A percentile compares a stretch with the other conserved stretches of the same genome.
These are phyloP conservation scores for Leptosomus discolor DNA, from an alignment of 2,113 vertebrate species.

Conservation along the genomic window DNA sequence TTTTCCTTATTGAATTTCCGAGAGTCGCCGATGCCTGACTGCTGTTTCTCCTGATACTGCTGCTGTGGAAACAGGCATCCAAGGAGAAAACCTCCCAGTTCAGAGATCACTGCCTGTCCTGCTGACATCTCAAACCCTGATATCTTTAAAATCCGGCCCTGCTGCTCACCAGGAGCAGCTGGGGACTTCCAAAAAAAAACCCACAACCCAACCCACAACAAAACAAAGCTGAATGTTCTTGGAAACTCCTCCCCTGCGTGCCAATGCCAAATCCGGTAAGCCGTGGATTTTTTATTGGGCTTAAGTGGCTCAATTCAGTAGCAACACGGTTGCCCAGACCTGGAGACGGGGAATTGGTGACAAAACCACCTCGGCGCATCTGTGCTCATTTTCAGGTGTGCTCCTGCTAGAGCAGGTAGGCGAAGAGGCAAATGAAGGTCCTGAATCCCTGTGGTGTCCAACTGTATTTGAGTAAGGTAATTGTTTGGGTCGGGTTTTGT, in stretches of 20 bases:
- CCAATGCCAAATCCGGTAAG: fast-evolving
- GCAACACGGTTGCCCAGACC: fast-evolving
- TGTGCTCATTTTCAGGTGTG: fast-evolving
- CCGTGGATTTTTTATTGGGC: fast-evolving
- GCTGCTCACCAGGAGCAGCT: neutral
- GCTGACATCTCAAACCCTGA: neutral
- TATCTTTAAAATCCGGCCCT: neutral
- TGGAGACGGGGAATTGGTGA: too few species aligned
- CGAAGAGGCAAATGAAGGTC: neutral
- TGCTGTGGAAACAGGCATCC: fast-evolving
- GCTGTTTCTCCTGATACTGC: neutral
- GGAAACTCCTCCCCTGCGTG: neutral
- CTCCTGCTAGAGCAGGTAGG: neutral
- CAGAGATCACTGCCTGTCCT: fast-evolving
- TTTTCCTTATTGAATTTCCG: neutral
- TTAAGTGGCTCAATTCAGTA: fast-evolving
- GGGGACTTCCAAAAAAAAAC: too few species aligned
- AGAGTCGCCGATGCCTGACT: neutral
- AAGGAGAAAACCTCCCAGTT: neutral
- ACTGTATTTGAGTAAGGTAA: fast-evolving
- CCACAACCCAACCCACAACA: neutral
- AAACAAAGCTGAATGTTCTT: neutral
- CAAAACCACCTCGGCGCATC: fast-evolving
- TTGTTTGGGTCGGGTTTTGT: neutral
- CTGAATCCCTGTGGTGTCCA: neutral